Evolutionary conservation across 2,888 invertebrate genomes (phyloP).

Genomic region (Seira sanloemensis): DNA sequence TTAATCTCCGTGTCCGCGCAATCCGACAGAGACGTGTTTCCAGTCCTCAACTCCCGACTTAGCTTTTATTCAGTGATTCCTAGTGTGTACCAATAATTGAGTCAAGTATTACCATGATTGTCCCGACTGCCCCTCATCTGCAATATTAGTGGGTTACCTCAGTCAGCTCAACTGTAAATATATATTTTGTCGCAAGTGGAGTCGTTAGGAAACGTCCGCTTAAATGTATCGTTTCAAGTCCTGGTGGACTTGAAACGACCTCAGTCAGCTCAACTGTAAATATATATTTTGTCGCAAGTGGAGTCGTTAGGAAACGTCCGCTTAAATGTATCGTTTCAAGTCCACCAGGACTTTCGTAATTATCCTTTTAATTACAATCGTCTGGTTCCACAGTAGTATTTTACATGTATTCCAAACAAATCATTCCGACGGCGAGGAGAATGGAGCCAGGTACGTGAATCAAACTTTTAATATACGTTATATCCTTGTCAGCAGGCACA

Average conservation of each 20-base stretch:
- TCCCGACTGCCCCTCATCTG: background rate
- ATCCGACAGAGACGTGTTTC: too few relatives aligned
- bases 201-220: background rate
- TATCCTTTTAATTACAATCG: slow-evolving; percentile 79
- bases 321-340: slow-evolving; percentile 66
- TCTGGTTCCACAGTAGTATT: slow-evolving; percentile 81
- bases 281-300: background rate
- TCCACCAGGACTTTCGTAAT: slow-evolving; percentile 77
- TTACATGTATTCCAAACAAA: slow-evolving; percentile 70
- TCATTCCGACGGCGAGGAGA: slow-evolving; percentile 60
- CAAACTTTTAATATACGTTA: too few relatives aligned
- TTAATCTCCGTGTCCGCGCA: too few relatives aligned
- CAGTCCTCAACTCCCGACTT: too few relatives aligned
- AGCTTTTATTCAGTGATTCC: too few relatives aligned
- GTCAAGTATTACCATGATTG: background rate
- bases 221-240: background rate
- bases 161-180: too few relatives aligned
- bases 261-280: too few relatives aligned
- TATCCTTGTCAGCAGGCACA: too few relatives aligned
- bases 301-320: slow-evolving; percentile 25
- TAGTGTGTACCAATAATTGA: too few relatives aligned
- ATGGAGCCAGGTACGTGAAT: slow-evolving; percentile 49
- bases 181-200: background rate
- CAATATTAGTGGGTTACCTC: too few relatives aligned
- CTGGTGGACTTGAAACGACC: too few relatives aligned